These are phyloP conservation scores for Deroplatys truncata DNA, from an alignment of 2,888 invertebrate species.

Conservation along the genomic window DNA sequence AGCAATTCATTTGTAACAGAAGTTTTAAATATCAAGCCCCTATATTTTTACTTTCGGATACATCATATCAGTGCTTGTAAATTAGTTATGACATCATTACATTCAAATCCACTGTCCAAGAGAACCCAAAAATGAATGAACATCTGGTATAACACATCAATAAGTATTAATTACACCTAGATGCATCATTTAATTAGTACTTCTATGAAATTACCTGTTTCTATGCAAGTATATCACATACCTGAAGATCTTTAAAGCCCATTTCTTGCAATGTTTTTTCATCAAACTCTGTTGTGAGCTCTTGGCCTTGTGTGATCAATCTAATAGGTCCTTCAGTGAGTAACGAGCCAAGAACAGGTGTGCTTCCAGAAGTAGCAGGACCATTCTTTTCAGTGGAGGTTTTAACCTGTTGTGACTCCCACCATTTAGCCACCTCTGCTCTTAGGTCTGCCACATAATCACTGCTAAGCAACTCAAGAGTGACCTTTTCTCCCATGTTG, in stretches of 20 bases:
- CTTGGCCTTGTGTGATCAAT: conserved; percentile 92
- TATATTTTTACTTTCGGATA: no score
- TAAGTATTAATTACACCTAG: no score
- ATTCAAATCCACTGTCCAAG: no score
- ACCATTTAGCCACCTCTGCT: conserved; percentile 95
- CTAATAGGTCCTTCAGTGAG: conserved; percentile 80
- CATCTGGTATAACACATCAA: no score
- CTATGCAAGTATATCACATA: conserved; percentile 36
- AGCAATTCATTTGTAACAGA: no score
- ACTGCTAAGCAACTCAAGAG: conserved; percentile 74
- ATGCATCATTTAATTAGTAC: not conserved
- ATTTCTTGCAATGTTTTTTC: conserved; percentile 86
- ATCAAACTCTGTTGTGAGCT: conserved; percentile 86
- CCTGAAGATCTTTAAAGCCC: conserved; percentile 92
- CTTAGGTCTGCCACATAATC: conserved; percentile 88
- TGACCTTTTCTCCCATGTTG: conserved; percentile 79
- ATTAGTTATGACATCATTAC: no score
- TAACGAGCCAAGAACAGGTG: conserved; percentile 61
- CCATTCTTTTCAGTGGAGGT: conserved; percentile 33
- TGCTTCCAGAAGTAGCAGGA: conserved; percentile 40
- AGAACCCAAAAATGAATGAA: no score
- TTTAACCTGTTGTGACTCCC: conserved; percentile 58
- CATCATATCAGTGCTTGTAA: no score
- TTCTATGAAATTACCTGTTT: not conserved
- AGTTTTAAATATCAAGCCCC: no score